Conservation (phyloP, 1,140 invertebrate genomes). For the Delia radicum region DNA sequence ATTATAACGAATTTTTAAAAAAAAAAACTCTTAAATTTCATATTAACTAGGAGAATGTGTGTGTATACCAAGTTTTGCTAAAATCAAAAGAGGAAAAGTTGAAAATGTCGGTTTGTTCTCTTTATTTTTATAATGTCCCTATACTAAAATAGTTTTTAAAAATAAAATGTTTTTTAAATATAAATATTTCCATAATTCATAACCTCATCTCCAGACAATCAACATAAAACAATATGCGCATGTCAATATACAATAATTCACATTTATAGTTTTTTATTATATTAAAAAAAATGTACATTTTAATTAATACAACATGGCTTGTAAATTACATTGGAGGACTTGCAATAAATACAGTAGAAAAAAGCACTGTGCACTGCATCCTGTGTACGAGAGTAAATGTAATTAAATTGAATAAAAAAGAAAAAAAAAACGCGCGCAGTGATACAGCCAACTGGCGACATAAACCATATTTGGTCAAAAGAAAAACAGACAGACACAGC, state of each 20-base stretch:
- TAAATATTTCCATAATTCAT: constrained; percentile 1
- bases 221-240: background rate
- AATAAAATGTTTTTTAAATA: too few relatives aligned
- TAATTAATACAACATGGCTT: constrained; percentile 13
- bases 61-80: too few relatives aligned
- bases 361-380: background rate
- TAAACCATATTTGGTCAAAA: constrained; percentile 18
- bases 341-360: background rate
- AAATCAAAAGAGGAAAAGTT: too few relatives aligned
- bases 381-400: constrained; percentile 4
- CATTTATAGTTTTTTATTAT: background rate
- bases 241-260: background rate
- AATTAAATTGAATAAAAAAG: constrained; percentile 10
- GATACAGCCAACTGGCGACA: constrained; percentile 11
- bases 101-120: too few relatives aligned
- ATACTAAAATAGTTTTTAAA: too few relatives aligned
- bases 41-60: too few relatives aligned
- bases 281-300: background rate
- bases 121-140: too few relatives aligned
- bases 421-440: constrained; percentile 5
- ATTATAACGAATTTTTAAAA: too few relatives aligned
- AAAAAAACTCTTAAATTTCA: too few relatives aligned
- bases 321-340: background rate
- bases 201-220: background rate
- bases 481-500: background rate